phyloP scores from a whole-genome alignment of 2,888 invertebrate species.

The Drosophila meridionalis region DNA sequence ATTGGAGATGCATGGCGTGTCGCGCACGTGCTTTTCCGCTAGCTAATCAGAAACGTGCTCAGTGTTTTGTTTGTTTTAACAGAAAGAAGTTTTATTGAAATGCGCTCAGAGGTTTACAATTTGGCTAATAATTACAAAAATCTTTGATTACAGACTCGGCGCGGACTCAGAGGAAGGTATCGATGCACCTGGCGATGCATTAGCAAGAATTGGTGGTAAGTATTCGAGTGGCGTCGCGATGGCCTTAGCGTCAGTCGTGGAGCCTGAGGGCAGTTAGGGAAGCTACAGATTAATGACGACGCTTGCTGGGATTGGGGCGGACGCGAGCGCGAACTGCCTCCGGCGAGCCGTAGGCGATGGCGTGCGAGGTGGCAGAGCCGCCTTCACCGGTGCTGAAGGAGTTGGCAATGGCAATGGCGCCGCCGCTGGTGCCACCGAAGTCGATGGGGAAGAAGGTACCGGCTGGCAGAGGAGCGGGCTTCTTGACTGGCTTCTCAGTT shows the following conservation, averaged over 20 bases:
- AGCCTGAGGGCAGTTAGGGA: conserved; percentile 7
- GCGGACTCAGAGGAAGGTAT: conserved; percentile 36
- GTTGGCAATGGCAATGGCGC: conserved; percentile 85
- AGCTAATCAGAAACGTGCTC: background rate
- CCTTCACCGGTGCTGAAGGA: conserved; percentile 85
- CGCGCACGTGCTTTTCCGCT: conserved; percentile 4
- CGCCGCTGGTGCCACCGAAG: conserved; percentile 84
- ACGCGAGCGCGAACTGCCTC: conserved; percentile 78
- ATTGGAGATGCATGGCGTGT: conserved; percentile 30
- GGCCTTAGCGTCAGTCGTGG: conserved; percentile 51
- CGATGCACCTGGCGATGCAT: conserved; percentile 40
- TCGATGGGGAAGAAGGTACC: conserved; percentile 84
- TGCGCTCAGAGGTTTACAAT: conserved; percentile 69
- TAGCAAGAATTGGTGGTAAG: conserved; percentile 47
- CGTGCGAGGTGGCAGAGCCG: conserved; percentile 84
- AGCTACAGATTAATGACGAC: conserved; percentile 62
- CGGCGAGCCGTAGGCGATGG: conserved; percentile 85
- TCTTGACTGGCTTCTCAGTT: conserved; percentile 65
- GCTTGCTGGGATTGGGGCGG: conserved; percentile 78
- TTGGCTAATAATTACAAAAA: conserved; percentile 74
- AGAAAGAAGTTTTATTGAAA: conserved; percentile 65
- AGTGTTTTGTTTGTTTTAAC: conserved; percentile 17
- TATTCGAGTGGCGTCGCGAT: conserved; percentile 46
- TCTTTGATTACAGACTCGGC: conserved; percentile 51
- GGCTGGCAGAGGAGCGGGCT: conserved; percentile 77